phyloP scores from a whole-genome alignment of 2,797 vertebrate genomes.

The Artibeus jamaicensis region DNA sequence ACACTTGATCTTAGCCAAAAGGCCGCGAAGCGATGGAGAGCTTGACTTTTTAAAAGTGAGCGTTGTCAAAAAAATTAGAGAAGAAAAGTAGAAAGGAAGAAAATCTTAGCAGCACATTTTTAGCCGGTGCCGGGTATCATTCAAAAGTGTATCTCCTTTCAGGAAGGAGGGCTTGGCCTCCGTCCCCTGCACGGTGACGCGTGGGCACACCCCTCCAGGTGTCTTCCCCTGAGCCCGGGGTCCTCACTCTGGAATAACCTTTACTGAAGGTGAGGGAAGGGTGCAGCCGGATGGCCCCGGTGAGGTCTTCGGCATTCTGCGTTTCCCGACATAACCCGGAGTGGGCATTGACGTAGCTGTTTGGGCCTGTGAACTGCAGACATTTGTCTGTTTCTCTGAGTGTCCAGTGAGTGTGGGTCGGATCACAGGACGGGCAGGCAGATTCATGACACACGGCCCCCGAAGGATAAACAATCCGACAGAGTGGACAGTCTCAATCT shows the following conservation, averaged over 20 bases:
- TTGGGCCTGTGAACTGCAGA: neutral
- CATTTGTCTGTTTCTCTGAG: neutral
- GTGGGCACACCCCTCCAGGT: no score
- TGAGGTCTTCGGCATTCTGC: neutral
- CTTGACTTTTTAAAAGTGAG: neutral
- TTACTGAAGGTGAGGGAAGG: neutral
- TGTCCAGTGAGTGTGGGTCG: neutral
- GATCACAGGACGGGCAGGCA: neutral
- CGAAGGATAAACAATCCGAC: neutral
- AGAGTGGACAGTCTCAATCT: neutral
- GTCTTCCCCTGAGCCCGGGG: neutral
- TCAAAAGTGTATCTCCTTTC: neutral
- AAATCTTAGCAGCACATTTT: neutral
- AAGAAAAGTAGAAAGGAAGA: neutral
- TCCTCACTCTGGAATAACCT: neutral
- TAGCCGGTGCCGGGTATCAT: neutral
- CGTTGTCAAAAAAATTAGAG: neutral
- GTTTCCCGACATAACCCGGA: neutral
- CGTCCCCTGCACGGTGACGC: neutral
- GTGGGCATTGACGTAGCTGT: neutral
- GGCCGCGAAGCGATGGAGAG: no score
- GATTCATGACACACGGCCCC: no score
- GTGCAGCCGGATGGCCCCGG: neutral
- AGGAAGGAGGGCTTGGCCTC: neutral
- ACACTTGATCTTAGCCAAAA: no score